Evolutionary conservation across 1,140 invertebrate genomes (phyloP), one percentile per base, ranked within the genome.

Genomic region (Bombus cullumanus): DNA sequence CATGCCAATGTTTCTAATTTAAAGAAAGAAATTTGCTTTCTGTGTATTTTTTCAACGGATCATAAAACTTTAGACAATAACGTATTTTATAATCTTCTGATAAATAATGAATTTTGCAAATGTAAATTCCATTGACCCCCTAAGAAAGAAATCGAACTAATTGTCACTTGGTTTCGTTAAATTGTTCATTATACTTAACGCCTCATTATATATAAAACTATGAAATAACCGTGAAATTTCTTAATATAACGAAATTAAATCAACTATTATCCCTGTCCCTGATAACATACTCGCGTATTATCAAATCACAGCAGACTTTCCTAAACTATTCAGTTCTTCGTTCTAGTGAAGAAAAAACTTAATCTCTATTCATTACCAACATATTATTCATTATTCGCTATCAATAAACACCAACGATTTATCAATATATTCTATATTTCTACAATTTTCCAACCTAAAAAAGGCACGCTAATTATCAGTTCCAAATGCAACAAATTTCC

Each of bases 281-380:
- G 57, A 64, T 64, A 64, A 62, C 28, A 64, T 78, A 78, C 28
- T 78, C 57, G 9, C 37, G 75, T 78, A 78, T 78, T 78, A 78
- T 78, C 75, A 78, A 78, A 78, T 78, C 75, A 78, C 75, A 78
- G 75, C 78, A 80, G 66, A 80, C 41, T 37, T 71, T 47, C 28
- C 34, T 71, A 69, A 69, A n/a, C 18, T 71, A 25, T 41, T n/a
- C 43, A 8, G 62, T 41, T 41, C 37, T 43, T 64, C 62, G 62
- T 28, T n/a, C 75, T 77, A 77, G 31, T 12, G 37, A 62, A 62
- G 59, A n/a, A n/a, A 62, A 18, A 77, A 77, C 57, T 62, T 64
- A 64, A 31, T 31, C 41, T 5, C 71, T 73, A 72, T 73, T 28
- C 15, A 13, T 41, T 31, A 43, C 39, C 71, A 43, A 43, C 71